phyloP scores from a whole-genome alignment of 2,888 invertebrate species.

The Thereva unica region DNA sequence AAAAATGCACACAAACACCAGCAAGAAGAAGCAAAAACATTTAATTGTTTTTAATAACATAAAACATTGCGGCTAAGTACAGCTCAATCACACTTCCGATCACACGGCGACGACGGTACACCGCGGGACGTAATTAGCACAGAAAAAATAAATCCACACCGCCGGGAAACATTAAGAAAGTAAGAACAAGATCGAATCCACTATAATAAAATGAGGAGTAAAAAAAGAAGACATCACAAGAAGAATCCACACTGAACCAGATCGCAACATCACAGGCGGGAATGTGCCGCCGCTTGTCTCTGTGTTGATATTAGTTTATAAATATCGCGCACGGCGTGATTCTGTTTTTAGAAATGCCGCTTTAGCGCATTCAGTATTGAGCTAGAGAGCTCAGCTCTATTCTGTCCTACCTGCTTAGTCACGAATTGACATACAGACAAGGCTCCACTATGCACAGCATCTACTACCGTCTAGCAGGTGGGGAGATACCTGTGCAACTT shows the following conservation, averaged over 20 bases:
- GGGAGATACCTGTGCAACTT: too few species aligned
- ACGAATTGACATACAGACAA: too few species aligned
- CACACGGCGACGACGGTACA: neutral
- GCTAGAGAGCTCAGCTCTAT: neutral
- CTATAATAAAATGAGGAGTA: neutral
- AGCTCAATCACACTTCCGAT: too few species aligned
- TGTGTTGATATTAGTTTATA: neutral
- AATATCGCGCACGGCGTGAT: neutral
- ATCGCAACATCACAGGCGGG: slow-evolving; percentile 1
- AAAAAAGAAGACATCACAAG: neutral
- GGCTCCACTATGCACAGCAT: too few species aligned
- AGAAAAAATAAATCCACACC: slow-evolving; percentile 4
- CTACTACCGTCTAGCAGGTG: too few species aligned
- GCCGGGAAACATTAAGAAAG: neutral
- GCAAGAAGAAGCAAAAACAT: too few species aligned
- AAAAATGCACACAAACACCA: too few species aligned
- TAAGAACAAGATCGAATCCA: neutral
- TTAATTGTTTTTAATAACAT: too few species aligned
- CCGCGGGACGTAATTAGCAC: slow-evolving; percentile 20
- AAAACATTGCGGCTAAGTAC: too few species aligned
- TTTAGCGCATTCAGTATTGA: neutral
- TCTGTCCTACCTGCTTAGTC: slow-evolving; percentile 1
- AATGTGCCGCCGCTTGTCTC: neutral
- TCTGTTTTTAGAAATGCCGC: neutral
- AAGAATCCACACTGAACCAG: slow-evolving; percentile 8